Evolutionary conservation across 2,888 invertebrate species (phyloP), one percentile per base, ranked within the genome.

Genomic region (Mantis religiosa): DNA sequence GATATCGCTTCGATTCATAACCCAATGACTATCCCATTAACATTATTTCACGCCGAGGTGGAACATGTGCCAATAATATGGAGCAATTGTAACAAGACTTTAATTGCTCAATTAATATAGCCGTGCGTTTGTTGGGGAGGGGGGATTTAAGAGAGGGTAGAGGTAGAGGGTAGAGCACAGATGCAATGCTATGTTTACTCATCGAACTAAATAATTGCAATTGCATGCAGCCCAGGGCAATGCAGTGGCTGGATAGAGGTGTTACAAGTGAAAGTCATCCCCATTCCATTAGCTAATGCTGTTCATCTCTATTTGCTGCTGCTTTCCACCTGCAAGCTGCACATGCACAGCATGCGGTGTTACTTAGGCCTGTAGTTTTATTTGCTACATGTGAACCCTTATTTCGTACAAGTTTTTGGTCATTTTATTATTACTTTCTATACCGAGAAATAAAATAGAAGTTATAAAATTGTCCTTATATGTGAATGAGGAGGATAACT

Each of bases 171-270:
- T 88, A 54, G 86, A 83, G 28, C 84, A 87, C 89, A 89, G 87
- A 89, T 89, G 87, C 87, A 89, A 89, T 86, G 86, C 86, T 89
- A 89, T 87, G 86, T 83, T 85, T 86, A 89, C 86, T 89, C 87
- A 89, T 85, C 88, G 88, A 71, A 88, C 88, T 85, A 88, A 89
- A 89, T 89, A 88, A 89, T 89, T 89, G 88, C 88, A 88, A 89
- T 85, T 89, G 30, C 87, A 34, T 30, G 82, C 12, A 7, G 87
- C 28, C 28, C 25, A 28, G 28, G 54, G 27, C 27, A n/a, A 34
- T 15, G 47, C 54, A 54, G 54, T 85, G 54, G 86, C 20, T 71
- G 34, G 87, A 34, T n/a, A 82, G 87, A 87, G 87, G 87, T 87
- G 87, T 82, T 82, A 34, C 27, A 34, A 27, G 81, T 41, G 14